These are phyloP conservation scores for Haliaeetus leucogaster DNA, from an alignment of 2,113 vertebrate genomes.

Conservation along the genomic window DNA sequence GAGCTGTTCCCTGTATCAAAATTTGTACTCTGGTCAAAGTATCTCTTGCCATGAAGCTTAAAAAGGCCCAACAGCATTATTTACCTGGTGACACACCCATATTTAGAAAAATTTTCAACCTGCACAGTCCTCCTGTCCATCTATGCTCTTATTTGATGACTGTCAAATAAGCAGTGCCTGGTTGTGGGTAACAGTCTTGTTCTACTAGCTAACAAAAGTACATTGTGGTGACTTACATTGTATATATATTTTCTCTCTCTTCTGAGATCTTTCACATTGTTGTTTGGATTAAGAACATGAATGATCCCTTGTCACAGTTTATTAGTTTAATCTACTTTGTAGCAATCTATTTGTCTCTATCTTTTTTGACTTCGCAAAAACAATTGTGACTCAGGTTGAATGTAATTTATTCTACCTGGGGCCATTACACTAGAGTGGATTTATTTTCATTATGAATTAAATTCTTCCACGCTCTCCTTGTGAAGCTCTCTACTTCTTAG, in stretches of 20 bases:
- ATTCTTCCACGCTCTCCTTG: neutral
- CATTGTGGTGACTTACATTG: neutral
- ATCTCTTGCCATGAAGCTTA: neutral
- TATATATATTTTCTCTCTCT: neutral
- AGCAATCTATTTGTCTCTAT: neutral
- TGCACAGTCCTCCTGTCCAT: neutral
- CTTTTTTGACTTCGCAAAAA: neutral
- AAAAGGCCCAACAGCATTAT: neutral
- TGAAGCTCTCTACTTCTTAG: neutral
- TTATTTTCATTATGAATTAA: neutral
- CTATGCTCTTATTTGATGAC: neutral
- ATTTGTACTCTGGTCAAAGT: neutral
- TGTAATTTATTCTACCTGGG: neutral
- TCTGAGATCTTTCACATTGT: neutral
- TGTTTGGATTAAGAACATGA: neutral
- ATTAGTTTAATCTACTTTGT: neutral
- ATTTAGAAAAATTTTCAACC: neutral
- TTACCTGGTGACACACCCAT: neutral
- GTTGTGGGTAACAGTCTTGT: neutral
- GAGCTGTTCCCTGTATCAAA: neutral
- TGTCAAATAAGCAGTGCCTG: neutral
- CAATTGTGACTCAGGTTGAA: neutral
- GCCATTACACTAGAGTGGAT: neutral
- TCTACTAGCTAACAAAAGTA: neutral
- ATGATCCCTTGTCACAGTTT: neutral